Base-by-base conservation (phyloP, 1,140 invertebrate species). In the Wasmannia auropunctata region DNA sequence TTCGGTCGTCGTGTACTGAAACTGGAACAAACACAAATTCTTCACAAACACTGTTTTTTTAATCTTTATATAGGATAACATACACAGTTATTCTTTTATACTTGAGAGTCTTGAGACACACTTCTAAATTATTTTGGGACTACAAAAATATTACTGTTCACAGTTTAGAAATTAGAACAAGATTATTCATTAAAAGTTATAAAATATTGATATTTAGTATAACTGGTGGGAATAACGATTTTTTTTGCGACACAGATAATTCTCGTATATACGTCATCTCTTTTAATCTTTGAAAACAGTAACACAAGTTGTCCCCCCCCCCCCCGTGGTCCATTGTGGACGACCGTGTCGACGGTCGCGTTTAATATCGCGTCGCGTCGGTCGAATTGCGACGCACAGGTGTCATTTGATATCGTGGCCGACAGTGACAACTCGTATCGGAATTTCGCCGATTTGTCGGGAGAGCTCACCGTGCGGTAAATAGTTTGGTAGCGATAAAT, bases 381-480 rank as follows among this genome's bases (percentile, higher is more conserved):
- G 63, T 80, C 43, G n/a, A 40, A 7, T 3, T 19, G 74, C 74
- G n/a, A 49, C 54, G 7, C 37, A 25, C 37, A 34, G 49, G 49
- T 72, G 56, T 74, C 79, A 58, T 74, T 74, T 43, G 37, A 60
- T 56, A 67, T 58, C 65, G 37, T 25, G 25, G 34, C 37, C 65
- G 79, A 81, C 79, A 58, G 51, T 72, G 65, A 81, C 79, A 58
- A 43, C 51, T 81, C 34, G 54, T 72, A 72, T 81, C 65, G 79
- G 79, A 83, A 54, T 72, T 60, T 58, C 67, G 25, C 37, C 79
- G 67, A 83, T 72, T 83, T 83, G 79, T 83, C 79, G 51, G n/a
- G 67, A 51, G 34, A 43, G n/a, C 14, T 37, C n/a, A 25, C 19
- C 37, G 65, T n/a, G 34, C 40, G 51, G 37, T 83, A 74, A 72